These are phyloP conservation scores for Drosophila quadrilineata DNA, from an alignment of 1,140 invertebrate genomes.

Conservation along the genomic window DNA sequence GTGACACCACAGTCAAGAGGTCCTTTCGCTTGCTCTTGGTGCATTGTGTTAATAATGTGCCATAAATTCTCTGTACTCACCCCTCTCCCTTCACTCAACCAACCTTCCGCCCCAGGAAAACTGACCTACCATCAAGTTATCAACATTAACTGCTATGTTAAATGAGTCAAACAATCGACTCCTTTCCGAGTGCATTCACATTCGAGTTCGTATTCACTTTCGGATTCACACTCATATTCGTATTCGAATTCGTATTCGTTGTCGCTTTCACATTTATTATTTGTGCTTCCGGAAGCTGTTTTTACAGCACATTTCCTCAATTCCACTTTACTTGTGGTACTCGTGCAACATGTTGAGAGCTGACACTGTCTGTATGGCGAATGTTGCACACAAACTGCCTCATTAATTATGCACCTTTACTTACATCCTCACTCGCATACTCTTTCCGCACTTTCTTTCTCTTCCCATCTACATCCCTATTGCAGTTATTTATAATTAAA, in stretches of 20 bases:
- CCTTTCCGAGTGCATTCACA: conserved; percentile 5
- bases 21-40: too few relatives aligned
- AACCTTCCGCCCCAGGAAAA: too few relatives aligned
- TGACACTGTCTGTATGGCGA: too few relatives aligned
- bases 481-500: conserved; percentile 69
- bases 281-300: not conserved
- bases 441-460: not conserved
- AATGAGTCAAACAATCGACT: conserved; percentile 9
- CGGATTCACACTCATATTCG: not conserved
- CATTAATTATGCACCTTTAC: conserved; percentile 15
- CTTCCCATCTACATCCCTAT: conserved; percentile 12
- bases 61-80: too few relatives aligned
- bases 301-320: not conserved
- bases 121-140: too few relatives aligned
- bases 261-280: not conserved
- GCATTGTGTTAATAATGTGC: too few relatives aligned
- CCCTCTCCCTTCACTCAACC: too few relatives aligned
- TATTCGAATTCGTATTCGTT: not conserved
- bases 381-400: conserved; percentile 7
- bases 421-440: too few relatives aligned
- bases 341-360: too few relatives aligned
- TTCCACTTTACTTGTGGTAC: not conserved
- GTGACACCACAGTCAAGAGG: too few relatives aligned
- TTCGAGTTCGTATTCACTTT: not conserved
- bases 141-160: too few relatives aligned